phyloP scores from a whole-genome alignment of 2,888 invertebrate genomes.

The Seira ritae region DNA sequence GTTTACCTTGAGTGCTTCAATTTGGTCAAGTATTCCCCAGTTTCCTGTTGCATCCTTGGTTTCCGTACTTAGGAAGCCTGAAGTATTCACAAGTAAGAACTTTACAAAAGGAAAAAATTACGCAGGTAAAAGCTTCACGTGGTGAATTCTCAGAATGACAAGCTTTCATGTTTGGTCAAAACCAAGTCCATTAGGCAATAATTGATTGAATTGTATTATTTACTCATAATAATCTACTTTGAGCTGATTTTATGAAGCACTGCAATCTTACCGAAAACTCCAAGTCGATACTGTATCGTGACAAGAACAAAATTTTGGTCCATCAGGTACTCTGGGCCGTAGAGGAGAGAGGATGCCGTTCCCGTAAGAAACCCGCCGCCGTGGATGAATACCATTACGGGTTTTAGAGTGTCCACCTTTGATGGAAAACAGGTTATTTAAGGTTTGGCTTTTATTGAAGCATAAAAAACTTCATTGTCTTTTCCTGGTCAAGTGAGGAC shows the following conservation, averaged over 20 bases:
- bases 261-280: conserved; percentile 66
- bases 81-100: too few relatives aligned
- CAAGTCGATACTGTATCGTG: conserved; percentile 72
- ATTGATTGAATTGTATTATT: not conserved
- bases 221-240: too few relatives aligned
- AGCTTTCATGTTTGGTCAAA: too few relatives aligned
- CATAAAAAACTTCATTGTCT: conserved; percentile 13
- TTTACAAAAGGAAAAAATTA: too few relatives aligned
- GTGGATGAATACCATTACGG: conserved; percentile 71
- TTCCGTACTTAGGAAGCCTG: conserved; percentile 73
- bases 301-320: conserved; percentile 69
- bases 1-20: conserved; percentile 69
- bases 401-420: conserved; percentile 68
- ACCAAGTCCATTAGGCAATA: too few relatives aligned
- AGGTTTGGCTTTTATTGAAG: too few relatives aligned
- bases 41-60: conserved; percentile 71
- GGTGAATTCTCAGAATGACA: too few relatives aligned
- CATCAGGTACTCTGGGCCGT: conserved; percentile 71
- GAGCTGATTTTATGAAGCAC: not conserved
- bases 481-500: not conserved
- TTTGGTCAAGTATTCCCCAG: conserved; percentile 73
- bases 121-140: too few relatives aligned
- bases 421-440: too few relatives aligned
- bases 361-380: conserved; percentile 70
- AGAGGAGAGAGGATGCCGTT: conserved; percentile 64